Evolutionary conservation across 2,113 vertebrate species (phyloP).

Genomic region (Nesoenas mayeri): DNA sequence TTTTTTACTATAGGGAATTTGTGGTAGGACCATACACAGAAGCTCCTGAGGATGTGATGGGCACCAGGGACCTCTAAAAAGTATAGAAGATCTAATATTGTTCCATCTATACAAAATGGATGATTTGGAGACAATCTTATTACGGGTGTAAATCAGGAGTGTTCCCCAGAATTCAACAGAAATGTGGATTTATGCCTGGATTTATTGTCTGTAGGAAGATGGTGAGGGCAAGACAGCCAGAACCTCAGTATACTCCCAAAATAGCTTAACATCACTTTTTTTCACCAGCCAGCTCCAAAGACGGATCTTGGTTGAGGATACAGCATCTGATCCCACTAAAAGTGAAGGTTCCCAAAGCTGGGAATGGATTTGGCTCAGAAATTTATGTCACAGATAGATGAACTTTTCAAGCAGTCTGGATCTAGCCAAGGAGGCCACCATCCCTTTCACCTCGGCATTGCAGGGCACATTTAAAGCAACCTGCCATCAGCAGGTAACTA

Average conservation of each 20-base stretch:
- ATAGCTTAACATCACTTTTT: background rate
- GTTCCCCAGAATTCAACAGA: background rate
- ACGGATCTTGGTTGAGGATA: background rate
- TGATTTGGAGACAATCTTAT: background rate
- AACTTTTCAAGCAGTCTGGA: background rate
- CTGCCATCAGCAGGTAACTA: background rate
- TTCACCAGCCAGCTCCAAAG: background rate
- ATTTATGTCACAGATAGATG: background rate
- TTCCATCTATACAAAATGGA: background rate
- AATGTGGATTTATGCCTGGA: background rate
- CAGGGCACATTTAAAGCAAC: background rate
- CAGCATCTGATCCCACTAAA: fast-evolving
- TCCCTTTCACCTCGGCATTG: fast-evolving
- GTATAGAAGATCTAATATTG: background rate
- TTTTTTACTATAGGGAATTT: background rate
- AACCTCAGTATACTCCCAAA: background rate
- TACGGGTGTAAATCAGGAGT: background rate
- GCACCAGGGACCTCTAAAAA: background rate
- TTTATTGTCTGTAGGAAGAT: background rate
- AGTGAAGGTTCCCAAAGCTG: background rate
- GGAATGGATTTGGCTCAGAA: background rate
- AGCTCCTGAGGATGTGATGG: background rate
- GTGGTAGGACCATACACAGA: background rate
- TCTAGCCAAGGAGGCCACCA: fast-evolving
- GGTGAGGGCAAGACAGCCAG: background rate